These are phyloP conservation scores for Emesis russula DNA, from an alignment of 2,888 invertebrate species.

Conservation along the genomic window DNA sequence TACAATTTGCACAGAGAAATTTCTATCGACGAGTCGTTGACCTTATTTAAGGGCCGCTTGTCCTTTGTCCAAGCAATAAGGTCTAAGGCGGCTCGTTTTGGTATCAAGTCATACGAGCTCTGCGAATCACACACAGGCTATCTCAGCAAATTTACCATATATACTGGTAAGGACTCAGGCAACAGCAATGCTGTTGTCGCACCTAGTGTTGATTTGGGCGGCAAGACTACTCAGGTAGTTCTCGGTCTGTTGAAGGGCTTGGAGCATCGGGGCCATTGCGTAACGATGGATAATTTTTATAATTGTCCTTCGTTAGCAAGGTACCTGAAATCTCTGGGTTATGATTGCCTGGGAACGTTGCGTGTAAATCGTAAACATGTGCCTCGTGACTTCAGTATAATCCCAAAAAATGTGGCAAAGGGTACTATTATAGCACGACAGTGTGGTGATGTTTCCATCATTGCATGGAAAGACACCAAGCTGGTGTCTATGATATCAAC, in stretches of 20 bases:
- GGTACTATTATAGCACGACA: too few relatives aligned
- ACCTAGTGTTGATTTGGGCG: conserved; percentile 12
- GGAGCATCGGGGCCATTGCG: not conserved
- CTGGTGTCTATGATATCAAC: too few relatives aligned
- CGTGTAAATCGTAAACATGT: too few relatives aligned
- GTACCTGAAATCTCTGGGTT: too few relatives aligned
- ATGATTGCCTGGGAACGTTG: too few relatives aligned
- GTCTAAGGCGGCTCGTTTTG: conserved; percentile 30
- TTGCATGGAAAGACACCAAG: too few relatives aligned
- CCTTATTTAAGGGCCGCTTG: conserved; percentile 32
- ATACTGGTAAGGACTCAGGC: conserved; percentile 10
- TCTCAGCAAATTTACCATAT: conserved; percentile 17
- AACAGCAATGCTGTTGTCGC: conserved; percentile 9
- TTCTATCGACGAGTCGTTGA: conserved; percentile 29
- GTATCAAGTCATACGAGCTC: conserved; percentile 24
- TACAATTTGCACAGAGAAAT: conserved; percentile 4
- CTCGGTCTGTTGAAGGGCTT: conserved; percentile 21
- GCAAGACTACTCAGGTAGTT: conserved; percentile 27
- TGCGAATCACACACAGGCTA: conserved; percentile 18
- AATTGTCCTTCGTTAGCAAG: too few relatives aligned
- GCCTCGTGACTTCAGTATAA: too few relatives aligned
- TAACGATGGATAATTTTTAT: too few relatives aligned
- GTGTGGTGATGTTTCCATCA: too few relatives aligned
- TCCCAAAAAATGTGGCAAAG: too few relatives aligned
- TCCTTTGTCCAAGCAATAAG: conserved; percentile 17